phyloP scores from a whole-genome alignment of 2,797 vertebrate species.

The Characodon lateralis region DNA sequence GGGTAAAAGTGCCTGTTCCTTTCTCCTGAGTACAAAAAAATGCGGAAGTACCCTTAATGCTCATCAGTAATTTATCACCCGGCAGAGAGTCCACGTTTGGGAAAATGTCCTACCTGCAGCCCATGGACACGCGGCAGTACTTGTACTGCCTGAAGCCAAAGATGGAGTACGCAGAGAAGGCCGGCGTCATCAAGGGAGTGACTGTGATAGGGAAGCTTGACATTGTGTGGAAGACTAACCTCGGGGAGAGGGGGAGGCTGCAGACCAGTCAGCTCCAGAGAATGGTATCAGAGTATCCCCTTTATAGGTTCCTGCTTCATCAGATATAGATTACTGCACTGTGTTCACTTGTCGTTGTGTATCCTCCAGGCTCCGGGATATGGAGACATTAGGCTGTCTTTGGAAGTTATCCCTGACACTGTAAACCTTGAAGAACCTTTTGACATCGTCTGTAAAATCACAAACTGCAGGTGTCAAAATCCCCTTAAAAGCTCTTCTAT shows the following conservation, averaged over 20 bases:
- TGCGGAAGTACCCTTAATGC: too few relatives aligned
- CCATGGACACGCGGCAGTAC: slow-evolving; percentile 97
- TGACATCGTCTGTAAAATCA: slow-evolving; percentile 97
- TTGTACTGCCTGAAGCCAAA: slow-evolving; percentile 97
- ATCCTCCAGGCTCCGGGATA: slow-evolving; percentile 92
- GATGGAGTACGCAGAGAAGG: slow-evolving; percentile 97
- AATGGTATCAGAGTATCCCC: slow-evolving; percentile 82
- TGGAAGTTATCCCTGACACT: slow-evolving; percentile 95
- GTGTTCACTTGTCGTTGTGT: background rate
- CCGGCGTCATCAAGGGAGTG: slow-evolving; percentile 96
- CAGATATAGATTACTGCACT: background rate
- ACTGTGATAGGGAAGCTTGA: slow-evolving; percentile 97
- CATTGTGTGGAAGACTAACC: slow-evolving; percentile 99
- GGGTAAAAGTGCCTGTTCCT: slow-evolving; percentile 73
- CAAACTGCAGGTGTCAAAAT: slow-evolving; percentile 93
- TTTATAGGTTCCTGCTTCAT: too few relatives aligned
- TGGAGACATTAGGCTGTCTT: slow-evolving; percentile 92
- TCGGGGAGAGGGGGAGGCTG: slow-evolving; percentile 93
- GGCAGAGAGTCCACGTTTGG: slow-evolving; percentile 92
- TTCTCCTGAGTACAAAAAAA: background rate
- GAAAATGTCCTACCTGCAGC: slow-evolving; percentile 96
- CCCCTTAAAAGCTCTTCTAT: too few relatives aligned
- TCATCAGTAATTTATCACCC: background rate
- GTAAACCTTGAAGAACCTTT: slow-evolving; percentile 97
- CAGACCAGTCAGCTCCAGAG: slow-evolving; percentile 98